Conservation (phyloP, 1,140 invertebrate species). For the Leptinotarsa undecemlineata region DNA sequence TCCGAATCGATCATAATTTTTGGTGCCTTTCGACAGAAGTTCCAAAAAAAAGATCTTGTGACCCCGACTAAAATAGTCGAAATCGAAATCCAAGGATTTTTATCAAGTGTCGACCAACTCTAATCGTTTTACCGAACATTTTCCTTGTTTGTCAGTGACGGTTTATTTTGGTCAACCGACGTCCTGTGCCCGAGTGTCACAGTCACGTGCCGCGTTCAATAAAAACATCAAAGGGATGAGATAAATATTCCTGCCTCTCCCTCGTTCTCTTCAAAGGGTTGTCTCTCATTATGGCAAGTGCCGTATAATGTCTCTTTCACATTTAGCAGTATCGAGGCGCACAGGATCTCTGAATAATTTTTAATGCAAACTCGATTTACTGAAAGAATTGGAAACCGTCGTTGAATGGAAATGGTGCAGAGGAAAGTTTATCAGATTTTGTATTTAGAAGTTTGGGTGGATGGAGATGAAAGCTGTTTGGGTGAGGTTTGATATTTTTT, state of each 20-base stretch:
- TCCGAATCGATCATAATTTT: too few relatives aligned
- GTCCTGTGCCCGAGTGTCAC: neutral
- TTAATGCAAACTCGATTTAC: neutral
- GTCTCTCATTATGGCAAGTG: slow-evolving; percentile 6
- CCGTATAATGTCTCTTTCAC: slow-evolving; percentile 10
- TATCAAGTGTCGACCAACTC: too few relatives aligned
- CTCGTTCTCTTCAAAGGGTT: neutral
- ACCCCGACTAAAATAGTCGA: too few relatives aligned
- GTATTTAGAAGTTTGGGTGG: too few relatives aligned
- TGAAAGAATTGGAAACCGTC: neutral
- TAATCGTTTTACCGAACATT: neutral
- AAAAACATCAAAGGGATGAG: slow-evolving; percentile 1
- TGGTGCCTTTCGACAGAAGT: too few relatives aligned
- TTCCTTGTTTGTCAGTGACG: neutral
- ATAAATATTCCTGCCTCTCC: neutral
- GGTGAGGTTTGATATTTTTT: too few relatives aligned
- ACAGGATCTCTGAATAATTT: neutral
- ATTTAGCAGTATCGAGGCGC: neutral
- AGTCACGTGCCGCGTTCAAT: slow-evolving; percentile 1
- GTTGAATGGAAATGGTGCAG: too few relatives aligned
- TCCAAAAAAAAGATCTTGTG: too few relatives aligned
- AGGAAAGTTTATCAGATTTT: too few relatives aligned
- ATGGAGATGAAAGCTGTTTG: too few relatives aligned
- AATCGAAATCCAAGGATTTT: too few relatives aligned
- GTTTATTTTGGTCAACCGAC: neutral